Base-by-base conservation (phyloP, 2,113 vertebrate genomes). In the Bubalus kerabau region DNA sequence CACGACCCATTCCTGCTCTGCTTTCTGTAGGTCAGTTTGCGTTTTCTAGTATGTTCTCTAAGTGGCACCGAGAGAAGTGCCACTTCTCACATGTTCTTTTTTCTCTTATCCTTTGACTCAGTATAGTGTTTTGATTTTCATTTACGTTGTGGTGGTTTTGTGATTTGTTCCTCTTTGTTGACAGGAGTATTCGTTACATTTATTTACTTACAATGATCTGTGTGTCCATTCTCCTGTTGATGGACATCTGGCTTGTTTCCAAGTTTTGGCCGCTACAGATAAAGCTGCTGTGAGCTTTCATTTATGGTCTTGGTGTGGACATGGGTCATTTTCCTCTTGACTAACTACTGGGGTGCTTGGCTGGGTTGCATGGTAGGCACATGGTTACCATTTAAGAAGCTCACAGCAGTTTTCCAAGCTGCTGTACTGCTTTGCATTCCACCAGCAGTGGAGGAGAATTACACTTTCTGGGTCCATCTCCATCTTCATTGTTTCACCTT, bases 1-100 rank as follows among this genome's bases (percentile, higher is more conserved):
- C 90, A 24, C 15, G 0, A 3, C n/a, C 32, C 23, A 62, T 19
- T 7, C 24, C 32, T 5, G 3, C 6, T 43, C 1, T 6, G 2
- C 57, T 3, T 11, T 1, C 9, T 19, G 6, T 21, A 52, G 6
- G 48, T 16, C 4, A 23, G 7, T 17, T n/a, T 16, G 5, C 28
- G 0, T 23, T 1, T 80, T 80, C 81, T 23, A 17, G 81, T 30
- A 30, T 14, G 54, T 59, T 54, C 10, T 56, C 2, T 7, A 5
- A 26, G 23, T 16, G 46, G 7, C 7, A 6, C 6, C 7, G 24
- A 30, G 2, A 9, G 2, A 14, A 71, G 10, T 12, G 0, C 5
- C 21, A 0, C 19, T 40, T 74, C 67, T 74, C 16, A 6, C 32
- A 2, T 15, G 4, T n/a, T 50, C 24, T 56, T 10, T 14, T 26